Evolutionary conservation across 2,888 invertebrate genomes (phyloP).

Genomic region (Melanchra persicariae): DNA sequence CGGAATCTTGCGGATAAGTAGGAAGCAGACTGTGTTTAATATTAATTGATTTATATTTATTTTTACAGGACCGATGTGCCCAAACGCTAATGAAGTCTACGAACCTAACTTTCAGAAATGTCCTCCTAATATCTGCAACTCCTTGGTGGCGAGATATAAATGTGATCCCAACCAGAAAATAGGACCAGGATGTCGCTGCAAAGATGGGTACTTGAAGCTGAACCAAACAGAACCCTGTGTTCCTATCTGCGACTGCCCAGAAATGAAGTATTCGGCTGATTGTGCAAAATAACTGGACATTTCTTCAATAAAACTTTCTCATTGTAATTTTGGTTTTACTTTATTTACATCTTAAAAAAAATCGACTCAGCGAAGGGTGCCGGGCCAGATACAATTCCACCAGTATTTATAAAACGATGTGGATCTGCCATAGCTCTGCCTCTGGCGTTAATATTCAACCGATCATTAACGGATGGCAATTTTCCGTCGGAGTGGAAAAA

Average conservation of each 20-base stretch:
- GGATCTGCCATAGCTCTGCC: too few relatives aligned
- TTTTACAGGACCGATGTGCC: slow-evolving; percentile 32
- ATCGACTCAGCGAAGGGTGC: too few relatives aligned
- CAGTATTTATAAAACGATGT: too few relatives aligned
- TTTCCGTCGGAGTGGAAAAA: too few relatives aligned
- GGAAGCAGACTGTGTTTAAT: not conserved
- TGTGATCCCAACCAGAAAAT: slow-evolving; percentile 57
- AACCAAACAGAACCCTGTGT: slow-evolving; percentile 61
- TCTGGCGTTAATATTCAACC: too few relatives aligned
- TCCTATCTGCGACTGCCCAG: slow-evolving; percentile 62
- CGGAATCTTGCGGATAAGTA: too few relatives aligned
- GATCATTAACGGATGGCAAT: too few relatives aligned
- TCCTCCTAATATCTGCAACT: slow-evolving; percentile 65
- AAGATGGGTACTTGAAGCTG: slow-evolving; percentile 66
- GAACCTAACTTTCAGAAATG: slow-evolving; percentile 19
- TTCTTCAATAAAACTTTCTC: slow-evolving; percentile 5
- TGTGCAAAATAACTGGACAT: slow-evolving; percentile 18
- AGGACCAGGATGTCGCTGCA: slow-evolving; percentile 68
- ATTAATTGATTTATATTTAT: not conserved
- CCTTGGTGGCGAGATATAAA: slow-evolving; percentile 51
- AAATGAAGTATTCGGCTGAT: slow-evolving; percentile 44
- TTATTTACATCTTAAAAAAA: not conserved
- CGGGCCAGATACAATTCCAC: too few relatives aligned
- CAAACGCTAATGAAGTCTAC: slow-evolving; percentile 38
- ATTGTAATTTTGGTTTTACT: not conserved